phyloP scores from a whole-genome alignment of 2,888 invertebrate species.

The Drosophila quinaria region DNA sequence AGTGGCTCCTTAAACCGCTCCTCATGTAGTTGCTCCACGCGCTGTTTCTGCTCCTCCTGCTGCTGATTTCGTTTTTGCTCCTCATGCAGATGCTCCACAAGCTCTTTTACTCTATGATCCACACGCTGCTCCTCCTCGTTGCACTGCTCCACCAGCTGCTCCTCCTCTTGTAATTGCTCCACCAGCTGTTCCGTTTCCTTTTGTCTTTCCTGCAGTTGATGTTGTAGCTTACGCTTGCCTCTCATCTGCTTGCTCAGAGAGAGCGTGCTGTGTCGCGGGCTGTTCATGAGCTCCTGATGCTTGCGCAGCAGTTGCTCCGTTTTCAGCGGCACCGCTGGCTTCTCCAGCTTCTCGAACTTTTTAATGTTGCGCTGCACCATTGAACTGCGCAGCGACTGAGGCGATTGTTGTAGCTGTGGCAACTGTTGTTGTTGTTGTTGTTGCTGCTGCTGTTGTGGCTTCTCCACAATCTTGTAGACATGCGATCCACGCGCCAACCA shows the following conservation, averaged over 20 bases:
- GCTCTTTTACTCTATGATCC: neutral
- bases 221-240: constrained; percentile 29
- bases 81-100: neutral
- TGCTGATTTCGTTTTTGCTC: neutral
- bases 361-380: constrained; percentile 80
- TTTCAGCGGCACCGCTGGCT: constrained; percentile 83
- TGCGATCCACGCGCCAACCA: constrained; percentile 84
- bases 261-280: constrained; percentile 39
- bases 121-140: neutral
- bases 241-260: constrained; percentile 42
- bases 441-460: constrained; percentile 34
- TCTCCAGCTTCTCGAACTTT: constrained; percentile 81
- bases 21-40: neutral
- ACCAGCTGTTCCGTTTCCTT: constrained; percentile 3
- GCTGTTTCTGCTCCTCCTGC: neutral
- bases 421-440: neutral
- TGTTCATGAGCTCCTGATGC: constrained; percentile 76
- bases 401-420: neutral
- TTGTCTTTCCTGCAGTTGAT: constrained; percentile 22
- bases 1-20: neutral
- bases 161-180: constrained; percentile 1
- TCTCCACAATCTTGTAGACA: constrained; percentile 85
- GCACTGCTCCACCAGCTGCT: constrained; percentile 8
- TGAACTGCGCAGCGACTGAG: constrained; percentile 59
- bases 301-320: constrained; percentile 81